Evolutionary conservation across 2,888 invertebrate species (phyloP).

Genomic region (Polydrusus pterygomalis): DNA sequence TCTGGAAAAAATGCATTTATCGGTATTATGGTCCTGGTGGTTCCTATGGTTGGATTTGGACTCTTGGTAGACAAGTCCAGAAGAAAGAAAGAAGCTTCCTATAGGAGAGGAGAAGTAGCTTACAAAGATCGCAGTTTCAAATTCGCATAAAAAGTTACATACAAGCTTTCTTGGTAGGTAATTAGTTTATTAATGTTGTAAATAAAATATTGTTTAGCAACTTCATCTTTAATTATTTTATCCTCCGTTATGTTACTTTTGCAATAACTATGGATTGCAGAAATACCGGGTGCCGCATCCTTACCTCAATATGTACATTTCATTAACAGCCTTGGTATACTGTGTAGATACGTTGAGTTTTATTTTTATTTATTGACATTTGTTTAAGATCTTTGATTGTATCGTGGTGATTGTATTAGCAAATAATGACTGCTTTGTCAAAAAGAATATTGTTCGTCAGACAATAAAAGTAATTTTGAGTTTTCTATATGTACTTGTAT

Average conservation of each 20-base stretch:
- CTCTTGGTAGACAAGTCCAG: constrained; percentile 75
- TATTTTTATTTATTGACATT: too few species aligned
- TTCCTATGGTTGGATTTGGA: constrained; percentile 76
- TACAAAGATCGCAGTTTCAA: constrained; percentile 85
- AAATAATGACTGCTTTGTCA: too few species aligned
- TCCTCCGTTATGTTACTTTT: not conserved
- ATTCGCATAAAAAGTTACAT: constrained; percentile 73
- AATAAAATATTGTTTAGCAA: constrained; percentile 22
- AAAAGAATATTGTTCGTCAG: too few species aligned
- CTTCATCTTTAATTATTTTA: not conserved
- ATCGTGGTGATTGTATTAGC: too few species aligned
- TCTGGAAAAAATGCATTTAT: constrained; percentile 71
- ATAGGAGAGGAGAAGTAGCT: constrained; percentile 82
- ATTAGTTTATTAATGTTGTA: constrained; percentile 31
- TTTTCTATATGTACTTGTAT: too few species aligned
- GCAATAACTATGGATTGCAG: not conserved
- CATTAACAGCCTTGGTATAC: too few species aligned
- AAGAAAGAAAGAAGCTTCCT: constrained; percentile 74
- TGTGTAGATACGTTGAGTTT: too few species aligned
- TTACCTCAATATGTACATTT: too few species aligned
- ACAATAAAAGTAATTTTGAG: too few species aligned
- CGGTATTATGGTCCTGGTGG: constrained; percentile 71
- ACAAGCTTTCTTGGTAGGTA: not conserved
- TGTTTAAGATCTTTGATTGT: too few species aligned
- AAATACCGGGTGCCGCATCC: too few species aligned